Evolutionary conservation across 2,113 vertebrate species (phyloP).

Genomic region (Scopus umbretta): DNA sequence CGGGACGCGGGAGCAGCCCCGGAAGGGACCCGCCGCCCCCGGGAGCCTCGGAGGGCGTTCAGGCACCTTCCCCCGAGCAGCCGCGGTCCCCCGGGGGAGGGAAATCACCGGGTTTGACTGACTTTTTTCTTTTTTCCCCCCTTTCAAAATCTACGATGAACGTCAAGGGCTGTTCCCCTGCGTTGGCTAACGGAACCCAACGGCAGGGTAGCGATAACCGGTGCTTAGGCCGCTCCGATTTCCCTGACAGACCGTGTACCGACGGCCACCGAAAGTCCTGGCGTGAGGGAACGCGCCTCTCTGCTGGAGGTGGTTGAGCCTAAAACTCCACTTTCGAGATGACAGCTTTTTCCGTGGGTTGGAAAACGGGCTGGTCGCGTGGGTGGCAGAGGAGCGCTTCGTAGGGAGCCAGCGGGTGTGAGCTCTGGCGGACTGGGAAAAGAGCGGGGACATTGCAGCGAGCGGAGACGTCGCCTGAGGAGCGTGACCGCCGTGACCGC

Average conservation of each 20-base stretch:
- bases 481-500: no score
- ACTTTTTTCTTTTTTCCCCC: neutral
- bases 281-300: fast-evolving
- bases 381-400: neutral
- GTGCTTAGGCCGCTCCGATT: fast-evolving
- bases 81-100: no score
- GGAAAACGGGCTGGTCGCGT: no score
- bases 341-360: no score
- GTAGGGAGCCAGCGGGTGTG: neutral
- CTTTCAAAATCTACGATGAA: neutral
- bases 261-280: neutral
- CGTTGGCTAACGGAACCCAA: fast-evolving
- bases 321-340: neutral
- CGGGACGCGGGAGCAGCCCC: no score
- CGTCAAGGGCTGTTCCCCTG: neutral
- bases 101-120: neutral
- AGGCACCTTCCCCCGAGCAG: no score
- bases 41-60: neutral
- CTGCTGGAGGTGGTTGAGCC: no score
- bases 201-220: neutral
- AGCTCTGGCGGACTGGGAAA: no score
- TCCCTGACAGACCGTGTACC: no score
- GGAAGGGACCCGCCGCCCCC: neutral
- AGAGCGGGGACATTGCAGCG: fast-evolving
- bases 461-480: fast-evolving